A percentile compares a stretch with the other conserved stretches of the same genome.
Conservation (phyloP, 1,140 invertebrate genomes). For the Trachelipus rathkii region DNA sequence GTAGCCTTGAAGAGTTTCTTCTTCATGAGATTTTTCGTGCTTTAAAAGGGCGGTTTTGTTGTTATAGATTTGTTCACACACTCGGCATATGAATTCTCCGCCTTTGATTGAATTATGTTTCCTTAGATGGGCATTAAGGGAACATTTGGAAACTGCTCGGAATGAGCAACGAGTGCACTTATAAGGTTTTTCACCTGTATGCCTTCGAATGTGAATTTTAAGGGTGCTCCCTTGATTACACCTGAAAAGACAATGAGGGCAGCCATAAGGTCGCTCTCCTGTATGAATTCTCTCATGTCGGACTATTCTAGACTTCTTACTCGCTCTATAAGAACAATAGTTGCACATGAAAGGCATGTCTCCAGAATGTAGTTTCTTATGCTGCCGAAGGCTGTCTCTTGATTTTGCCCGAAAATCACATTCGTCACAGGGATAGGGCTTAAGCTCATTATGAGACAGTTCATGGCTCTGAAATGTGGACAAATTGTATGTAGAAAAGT, state of each 20-base stretch:
- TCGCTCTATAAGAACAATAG: not conserved
- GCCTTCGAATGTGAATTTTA: conserved; percentile 22
- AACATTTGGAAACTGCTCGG: not conserved
- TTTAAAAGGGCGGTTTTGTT: not conserved
- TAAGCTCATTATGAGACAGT: not conserved
- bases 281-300: conserved; percentile 56
- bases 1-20: not conserved
- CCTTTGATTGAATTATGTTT: not conserved
- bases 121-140: not conserved
- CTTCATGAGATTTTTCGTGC: not conserved
- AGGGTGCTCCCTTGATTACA: conserved; percentile 56
- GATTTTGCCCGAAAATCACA: not conserved
- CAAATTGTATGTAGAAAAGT: not conserved
- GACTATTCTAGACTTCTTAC: not conserved
- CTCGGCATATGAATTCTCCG: not conserved
- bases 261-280: conserved; percentile 66
- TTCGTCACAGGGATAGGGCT: not conserved
- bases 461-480: not conserved
- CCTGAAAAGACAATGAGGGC: conserved; percentile 63
- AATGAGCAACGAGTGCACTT: conserved; percentile 19
- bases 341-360: not conserved
- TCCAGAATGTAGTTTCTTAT: not conserved
- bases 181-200: conserved; percentile 29
- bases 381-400: not conserved
- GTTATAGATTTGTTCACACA: not conserved